phyloP scores from a whole-genome alignment of 2,113 vertebrate species.

The Rhinolophus ferrumequinum region DNA sequence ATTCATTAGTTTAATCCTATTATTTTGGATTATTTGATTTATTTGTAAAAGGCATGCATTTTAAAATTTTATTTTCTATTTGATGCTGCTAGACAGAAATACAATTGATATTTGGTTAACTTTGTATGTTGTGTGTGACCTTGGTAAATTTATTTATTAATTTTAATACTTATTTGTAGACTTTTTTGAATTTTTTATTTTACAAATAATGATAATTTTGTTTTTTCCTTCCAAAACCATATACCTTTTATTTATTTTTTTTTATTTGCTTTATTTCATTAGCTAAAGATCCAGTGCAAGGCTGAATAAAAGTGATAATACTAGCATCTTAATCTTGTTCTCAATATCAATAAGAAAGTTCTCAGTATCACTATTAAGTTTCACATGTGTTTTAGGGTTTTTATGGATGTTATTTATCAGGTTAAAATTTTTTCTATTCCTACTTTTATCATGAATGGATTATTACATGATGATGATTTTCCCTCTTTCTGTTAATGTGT shows the following conservation, averaged over 20 bases:
- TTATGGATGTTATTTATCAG: neutral
- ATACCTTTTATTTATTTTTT: neutral
- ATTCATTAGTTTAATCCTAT: neutral
- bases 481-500: neutral
- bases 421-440: neutral
- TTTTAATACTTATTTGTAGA: neutral
- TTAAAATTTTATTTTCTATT: neutral
- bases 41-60: neutral
- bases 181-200: neutral
- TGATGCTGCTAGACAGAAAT: neutral
- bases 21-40: neutral
- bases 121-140: neutral
- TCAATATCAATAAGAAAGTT: neutral
- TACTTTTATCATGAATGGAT: neutral
- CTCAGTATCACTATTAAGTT: neutral
- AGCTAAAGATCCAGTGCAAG: neutral
- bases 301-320: neutral
- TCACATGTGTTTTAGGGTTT: neutral
- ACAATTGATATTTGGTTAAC: neutral
- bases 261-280: neutral
- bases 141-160: constrained; percentile 1
- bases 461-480: neutral
- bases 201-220: neutral
- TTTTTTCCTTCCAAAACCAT: neutral
- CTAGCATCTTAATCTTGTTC: neutral